Evolutionary conservation across 2,888 invertebrate species (phyloP).

Genomic region (Caenorhabditis macrosperma): DNA sequence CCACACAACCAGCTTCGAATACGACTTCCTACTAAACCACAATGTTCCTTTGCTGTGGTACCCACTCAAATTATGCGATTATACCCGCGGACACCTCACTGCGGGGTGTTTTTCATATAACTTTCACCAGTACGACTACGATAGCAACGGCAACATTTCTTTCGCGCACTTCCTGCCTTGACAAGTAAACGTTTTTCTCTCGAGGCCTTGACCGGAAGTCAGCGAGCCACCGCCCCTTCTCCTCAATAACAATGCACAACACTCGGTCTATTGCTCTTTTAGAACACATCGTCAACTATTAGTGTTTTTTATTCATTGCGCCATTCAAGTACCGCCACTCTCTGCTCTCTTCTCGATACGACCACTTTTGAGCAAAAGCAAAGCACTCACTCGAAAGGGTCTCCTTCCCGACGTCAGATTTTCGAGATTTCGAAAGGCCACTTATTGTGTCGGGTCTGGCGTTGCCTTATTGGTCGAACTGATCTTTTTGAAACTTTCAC

Average conservation of each 20-base stretch:
- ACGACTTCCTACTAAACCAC: no score
- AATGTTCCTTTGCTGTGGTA: no score
- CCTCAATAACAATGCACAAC: constrained; percentile 39
- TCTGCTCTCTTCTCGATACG: constrained; percentile 10
- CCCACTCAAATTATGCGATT: background rate
- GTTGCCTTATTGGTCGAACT: background rate
- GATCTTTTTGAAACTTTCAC: background rate
- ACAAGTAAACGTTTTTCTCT: constrained; percentile 34
- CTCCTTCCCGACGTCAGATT: constrained; percentile 33
- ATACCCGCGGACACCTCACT: background rate
- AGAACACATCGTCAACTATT: constrained; percentile 33
- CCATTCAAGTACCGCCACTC: constrained; percentile 41
- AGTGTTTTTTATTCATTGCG: constrained; percentile 38
- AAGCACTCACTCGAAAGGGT: constrained; percentile 7
- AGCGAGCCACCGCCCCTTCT: constrained; percentile 27
- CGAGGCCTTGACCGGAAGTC: constrained; percentile 45
- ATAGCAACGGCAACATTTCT: constrained; percentile 27
- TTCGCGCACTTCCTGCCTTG: constrained; percentile 18
- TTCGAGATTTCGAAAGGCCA: constrained; percentile 27
- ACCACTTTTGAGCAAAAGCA: constrained; percentile 51
- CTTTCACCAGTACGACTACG: background rate
- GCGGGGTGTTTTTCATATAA: background rate
- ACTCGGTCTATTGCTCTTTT: constrained; percentile 35
- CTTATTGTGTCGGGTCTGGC: background rate
- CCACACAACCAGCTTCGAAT: background rate